phyloP scores from a whole-genome alignment of 2,888 invertebrate genomes.

The Osmoderma eremita region DNA sequence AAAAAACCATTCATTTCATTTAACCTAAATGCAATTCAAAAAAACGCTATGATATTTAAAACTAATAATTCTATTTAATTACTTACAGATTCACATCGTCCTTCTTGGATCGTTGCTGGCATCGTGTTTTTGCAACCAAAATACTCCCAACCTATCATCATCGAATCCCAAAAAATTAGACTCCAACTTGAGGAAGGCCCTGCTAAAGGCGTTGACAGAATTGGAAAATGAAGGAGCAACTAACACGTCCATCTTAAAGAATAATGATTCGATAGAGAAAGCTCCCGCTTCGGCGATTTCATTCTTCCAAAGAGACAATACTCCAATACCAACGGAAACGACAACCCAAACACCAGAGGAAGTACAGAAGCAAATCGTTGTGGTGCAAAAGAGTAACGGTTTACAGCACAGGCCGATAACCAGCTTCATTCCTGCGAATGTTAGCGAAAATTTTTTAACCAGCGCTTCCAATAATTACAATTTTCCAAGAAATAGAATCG shows the following conservation, averaged over 20 bases:
- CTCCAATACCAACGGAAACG: conserved; percentile 28
- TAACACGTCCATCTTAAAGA: conserved; percentile 46
- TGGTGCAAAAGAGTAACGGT: conserved; percentile 58
- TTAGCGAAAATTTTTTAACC: conserved; percentile 55
- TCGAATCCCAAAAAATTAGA: conserved; percentile 74
- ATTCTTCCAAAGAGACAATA: conserved; percentile 62
- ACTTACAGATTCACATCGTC: conserved; percentile 37
- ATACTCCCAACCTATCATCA: conserved; percentile 61
- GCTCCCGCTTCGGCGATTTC: conserved; percentile 68
- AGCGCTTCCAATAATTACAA: conserved; percentile 51
- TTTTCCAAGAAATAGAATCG: conserved; percentile 36
- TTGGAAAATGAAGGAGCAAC: conserved; percentile 70
- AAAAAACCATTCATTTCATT: too few relatives aligned
- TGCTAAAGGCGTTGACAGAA: conserved; percentile 80
- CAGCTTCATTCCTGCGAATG: conserved; percentile 40
- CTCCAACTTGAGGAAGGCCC: conserved; percentile 77
- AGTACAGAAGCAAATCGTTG: conserved; percentile 51
- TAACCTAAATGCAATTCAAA: too few relatives aligned
- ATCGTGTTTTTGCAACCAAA: conserved; percentile 50
- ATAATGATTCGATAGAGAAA: conserved; percentile 58
- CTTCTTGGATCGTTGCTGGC: conserved; percentile 4
- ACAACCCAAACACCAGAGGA: conserved; percentile 26
- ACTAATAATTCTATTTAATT: not conserved
- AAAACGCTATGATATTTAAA: too few relatives aligned
- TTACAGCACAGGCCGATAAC: conserved; percentile 55